These are phyloP conservation scores for Coreius guichenoti DNA, from an alignment of 2,797 vertebrate species.

Conservation along the genomic window DNA sequence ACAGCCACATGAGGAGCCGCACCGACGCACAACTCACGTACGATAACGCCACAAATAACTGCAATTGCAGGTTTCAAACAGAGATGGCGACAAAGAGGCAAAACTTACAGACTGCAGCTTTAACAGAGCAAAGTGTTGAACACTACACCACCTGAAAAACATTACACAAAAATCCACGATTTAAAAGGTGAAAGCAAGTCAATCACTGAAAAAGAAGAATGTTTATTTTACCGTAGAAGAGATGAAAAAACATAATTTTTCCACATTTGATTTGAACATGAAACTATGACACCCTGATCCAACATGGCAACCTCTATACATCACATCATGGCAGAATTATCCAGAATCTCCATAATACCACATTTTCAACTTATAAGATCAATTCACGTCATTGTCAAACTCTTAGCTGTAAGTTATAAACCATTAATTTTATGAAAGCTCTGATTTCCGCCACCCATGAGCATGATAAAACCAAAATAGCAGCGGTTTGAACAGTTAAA, in stretches of 20 bases:
- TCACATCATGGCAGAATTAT: background rate
- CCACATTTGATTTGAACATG: slow-evolving; percentile 7
- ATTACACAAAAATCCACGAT: background rate
- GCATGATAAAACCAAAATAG: background rate
- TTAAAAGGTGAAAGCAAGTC: background rate
- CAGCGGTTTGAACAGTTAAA: background rate
- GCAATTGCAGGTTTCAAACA: no score
- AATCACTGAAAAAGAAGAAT: background rate
- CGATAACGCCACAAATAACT: no score
- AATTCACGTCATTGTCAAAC: background rate
- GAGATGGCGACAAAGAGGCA: no score
- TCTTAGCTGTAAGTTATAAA: background rate
- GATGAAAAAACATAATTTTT: background rate
- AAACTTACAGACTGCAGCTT: no score
- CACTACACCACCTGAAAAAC: background rate
- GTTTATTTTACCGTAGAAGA: slow-evolving; percentile 24
- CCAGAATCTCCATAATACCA: background rate
- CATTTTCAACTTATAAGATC: background rate
- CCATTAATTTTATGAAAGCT: background rate
- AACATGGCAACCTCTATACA: background rate
- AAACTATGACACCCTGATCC: background rate
- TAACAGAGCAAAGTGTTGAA: background rate
- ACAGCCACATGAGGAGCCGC: no score
- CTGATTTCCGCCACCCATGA: background rate
- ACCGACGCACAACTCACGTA: no score